A percentile compares a stretch with the other conserved stretches of the same genome.
Evolutionary conservation across 2,113 vertebrate genomes (phyloP).

Genomic region (Geothlypis trichas): DNA sequence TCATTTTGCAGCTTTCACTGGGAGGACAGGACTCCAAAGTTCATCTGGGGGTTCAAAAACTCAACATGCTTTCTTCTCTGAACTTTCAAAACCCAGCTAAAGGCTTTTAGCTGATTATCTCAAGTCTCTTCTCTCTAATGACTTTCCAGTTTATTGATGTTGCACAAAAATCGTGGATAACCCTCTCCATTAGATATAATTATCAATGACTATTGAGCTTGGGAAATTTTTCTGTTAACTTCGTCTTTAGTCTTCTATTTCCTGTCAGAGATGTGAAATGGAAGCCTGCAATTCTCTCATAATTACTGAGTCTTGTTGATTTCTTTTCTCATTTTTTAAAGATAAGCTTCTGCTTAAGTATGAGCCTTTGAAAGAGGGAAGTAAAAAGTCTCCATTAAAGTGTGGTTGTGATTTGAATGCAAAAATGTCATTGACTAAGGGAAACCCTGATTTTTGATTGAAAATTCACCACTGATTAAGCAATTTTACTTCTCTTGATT

Average conservation of each 20-base stretch:
- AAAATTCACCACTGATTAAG: background rate
- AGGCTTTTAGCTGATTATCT: slow-evolving; percentile 24
- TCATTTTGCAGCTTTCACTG: background rate
- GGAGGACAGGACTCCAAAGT: background rate
- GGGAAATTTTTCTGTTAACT: slow-evolving; percentile 39
- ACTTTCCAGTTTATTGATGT: slow-evolving; percentile 23
- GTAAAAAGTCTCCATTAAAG: background rate
- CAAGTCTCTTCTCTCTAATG: slow-evolving; percentile 27
- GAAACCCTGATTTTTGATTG: background rate
- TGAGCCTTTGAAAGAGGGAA: background rate
- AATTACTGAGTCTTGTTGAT: slow-evolving; percentile 41
- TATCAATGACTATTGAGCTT: slow-evolving; percentile 36
- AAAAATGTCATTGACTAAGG: background rate
- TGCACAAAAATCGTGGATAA: slow-evolving; percentile 34
- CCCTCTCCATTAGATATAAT: slow-evolving; percentile 23
- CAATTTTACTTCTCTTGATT: background rate
- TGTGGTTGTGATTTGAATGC: background rate
- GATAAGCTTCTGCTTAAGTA: background rate
- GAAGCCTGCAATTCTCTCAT: slow-evolving; percentile 24
- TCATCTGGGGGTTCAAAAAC: background rate
- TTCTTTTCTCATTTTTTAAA: background rate
- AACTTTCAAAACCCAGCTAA: slow-evolving; percentile 28
- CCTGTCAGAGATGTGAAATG: slow-evolving; percentile 4
- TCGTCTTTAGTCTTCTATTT: slow-evolving; percentile 56
- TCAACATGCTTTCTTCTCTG: background rate